Conservation (phyloP, 2,113 vertebrate genomes). For the Girardinichthys multiradiatus region DNA sequence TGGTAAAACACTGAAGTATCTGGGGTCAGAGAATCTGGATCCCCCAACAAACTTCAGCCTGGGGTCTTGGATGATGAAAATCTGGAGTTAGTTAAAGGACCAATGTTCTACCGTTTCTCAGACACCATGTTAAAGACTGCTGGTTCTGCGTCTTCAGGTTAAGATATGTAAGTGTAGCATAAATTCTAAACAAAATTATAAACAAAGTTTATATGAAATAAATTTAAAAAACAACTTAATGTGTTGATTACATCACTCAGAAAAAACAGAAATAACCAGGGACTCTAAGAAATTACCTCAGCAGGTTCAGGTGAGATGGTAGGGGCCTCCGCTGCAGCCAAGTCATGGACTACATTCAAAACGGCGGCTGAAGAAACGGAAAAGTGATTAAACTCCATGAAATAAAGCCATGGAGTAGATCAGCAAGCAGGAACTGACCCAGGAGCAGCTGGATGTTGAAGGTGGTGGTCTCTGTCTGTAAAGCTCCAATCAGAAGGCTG, state of each 20-base stretch:
- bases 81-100: no score
- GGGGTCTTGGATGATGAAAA: neutral
- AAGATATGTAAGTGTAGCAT: no score
- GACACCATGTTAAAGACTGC: no score
- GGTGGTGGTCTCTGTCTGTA: constrained; percentile 90
- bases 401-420: neutral
- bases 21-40: no score
- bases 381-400: neutral
- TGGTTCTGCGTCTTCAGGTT: no score
- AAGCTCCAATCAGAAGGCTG: constrained; percentile 90
- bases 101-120: no score
- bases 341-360: constrained; percentile 93
- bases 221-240: neutral
- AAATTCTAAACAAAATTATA: no score
- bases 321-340: constrained; percentile 73
- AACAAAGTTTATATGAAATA: no score
- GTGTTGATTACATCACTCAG: neutral
- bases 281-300: neutral
- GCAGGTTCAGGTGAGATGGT: neutral
- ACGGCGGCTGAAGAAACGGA: constrained; percentile 82
- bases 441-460: constrained; percentile 94
- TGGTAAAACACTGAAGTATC: neutral
- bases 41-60: neutral
- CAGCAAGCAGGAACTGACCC: constrained; percentile 74
- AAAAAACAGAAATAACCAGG: no score